Conservation (phyloP, 1,140 invertebrate species). For the Cydia fagiglandana region DNA sequence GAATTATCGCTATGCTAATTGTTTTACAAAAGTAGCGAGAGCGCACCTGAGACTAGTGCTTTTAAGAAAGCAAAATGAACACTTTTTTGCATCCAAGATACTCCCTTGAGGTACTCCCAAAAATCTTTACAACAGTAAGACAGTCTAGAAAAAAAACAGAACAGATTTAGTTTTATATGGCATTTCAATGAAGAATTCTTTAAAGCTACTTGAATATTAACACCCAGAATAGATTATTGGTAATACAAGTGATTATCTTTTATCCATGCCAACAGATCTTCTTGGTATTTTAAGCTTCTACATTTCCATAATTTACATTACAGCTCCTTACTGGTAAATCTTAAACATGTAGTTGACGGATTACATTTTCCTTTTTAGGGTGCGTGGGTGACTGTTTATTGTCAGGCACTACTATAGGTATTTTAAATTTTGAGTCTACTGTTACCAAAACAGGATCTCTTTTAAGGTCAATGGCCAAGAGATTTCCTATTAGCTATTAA, state of each 20-base stretch:
- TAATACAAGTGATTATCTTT: slow-evolving; percentile 40
- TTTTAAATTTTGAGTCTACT: slow-evolving; percentile 5
- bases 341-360: slow-evolving; percentile 22
- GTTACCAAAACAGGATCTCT: slow-evolving; percentile 5
- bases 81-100: background rate
- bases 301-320: slow-evolving; percentile 28
- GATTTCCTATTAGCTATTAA: background rate
- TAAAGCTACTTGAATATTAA: background rate
- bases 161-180: too few species aligned
- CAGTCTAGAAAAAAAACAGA: too few species aligned
- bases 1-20: slow-evolving; percentile 44
- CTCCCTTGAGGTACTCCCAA: background rate
- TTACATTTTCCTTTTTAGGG: slow-evolving; percentile 24
- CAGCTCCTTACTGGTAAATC: slow-evolving; percentile 12
- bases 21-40: slow-evolving; percentile 13
- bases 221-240: slow-evolving; percentile 35
- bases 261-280: slow-evolving; percentile 2
- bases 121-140: too few species aligned
- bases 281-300: slow-evolving; percentile 21
- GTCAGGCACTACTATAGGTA: background rate
- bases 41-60: background rate
- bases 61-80: background rate
- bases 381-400: slow-evolving; percentile 23
- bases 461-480: slow-evolving; percentile 1
- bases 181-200: background rate